Conservation (phyloP, 2,797 vertebrate species). For the Acridotheres tristis region DNA sequence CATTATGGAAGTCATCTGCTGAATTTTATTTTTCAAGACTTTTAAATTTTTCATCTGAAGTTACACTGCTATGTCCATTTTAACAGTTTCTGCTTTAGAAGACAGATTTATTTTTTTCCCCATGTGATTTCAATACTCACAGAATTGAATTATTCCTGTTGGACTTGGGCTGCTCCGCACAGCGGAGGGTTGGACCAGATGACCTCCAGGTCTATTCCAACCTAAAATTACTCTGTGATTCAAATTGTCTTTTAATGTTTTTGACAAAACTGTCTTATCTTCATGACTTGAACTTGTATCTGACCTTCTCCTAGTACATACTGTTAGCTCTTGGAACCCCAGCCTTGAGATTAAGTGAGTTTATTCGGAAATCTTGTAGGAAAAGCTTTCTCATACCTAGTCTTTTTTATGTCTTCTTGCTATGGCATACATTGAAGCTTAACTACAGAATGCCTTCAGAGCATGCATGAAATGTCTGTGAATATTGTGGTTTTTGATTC, state of each 20-base stretch:
- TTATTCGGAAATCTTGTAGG: not conserved
- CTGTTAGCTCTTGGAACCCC: not conserved
- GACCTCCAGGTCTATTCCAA: not conserved
- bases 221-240: not conserved
- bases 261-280: not conserved
- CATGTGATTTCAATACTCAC: fast-evolving
- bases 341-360: not conserved
- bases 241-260: not conserved
- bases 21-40: not conserved
- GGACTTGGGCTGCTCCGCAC: not conserved
- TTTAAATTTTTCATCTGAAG: not conserved
- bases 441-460: not conserved
- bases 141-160: not conserved
- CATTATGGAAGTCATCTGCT: not conserved
- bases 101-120: not conserved
- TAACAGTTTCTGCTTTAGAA: not conserved
- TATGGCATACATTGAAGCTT: not conserved
- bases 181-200: not conserved
- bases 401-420: not conserved
- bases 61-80: not conserved
- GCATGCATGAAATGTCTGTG: not conserved
- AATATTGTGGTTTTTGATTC: not conserved
- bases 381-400: not conserved
- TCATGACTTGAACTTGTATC: not conserved
- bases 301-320: not conserved